A percentile compares a stretch with the other conserved stretches of the same genome.
These are phyloP conservation scores for Drosophila flavopinicola DNA, from an alignment of 2,888 invertebrate genomes.

Conservation along the genomic window DNA sequence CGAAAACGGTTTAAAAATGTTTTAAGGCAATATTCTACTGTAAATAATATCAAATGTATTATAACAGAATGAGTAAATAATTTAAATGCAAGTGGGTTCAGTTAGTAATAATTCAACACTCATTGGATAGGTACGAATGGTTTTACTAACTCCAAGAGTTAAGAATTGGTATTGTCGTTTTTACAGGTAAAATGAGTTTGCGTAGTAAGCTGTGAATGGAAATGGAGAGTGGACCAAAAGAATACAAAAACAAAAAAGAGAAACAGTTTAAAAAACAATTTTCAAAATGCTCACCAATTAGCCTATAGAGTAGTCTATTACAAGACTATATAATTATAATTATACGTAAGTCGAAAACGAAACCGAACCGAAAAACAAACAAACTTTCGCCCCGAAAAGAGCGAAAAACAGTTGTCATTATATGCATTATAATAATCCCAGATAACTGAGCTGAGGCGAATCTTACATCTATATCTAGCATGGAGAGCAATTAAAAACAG, in stretches of 20 bases:
- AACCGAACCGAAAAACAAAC: slow-evolving; percentile 17
- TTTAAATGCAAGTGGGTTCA: no score
- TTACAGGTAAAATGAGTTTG: slow-evolving; percentile 65
- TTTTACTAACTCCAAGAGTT: slow-evolving; percentile 6
- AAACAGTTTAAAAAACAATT: slow-evolving; percentile 35
- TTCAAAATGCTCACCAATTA: slow-evolving; percentile 44
- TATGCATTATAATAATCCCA: no score
- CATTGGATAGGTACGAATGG: slow-evolving; percentile 17
- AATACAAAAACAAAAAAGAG: slow-evolving; percentile 27
- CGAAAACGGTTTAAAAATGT: no score
- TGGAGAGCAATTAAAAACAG: slow-evolving; percentile 68
- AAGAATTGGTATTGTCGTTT: neutral
- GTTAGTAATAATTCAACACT: slow-evolving; percentile 11
- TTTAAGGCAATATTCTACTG: no score
- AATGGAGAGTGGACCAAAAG: slow-evolving; percentile 18
- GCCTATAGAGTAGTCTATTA: slow-evolving; percentile 29
- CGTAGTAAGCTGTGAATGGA: slow-evolving; percentile 57
- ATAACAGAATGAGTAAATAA: no score
- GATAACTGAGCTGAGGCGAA: slow-evolving; percentile 44
- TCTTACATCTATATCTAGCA: slow-evolving; percentile 44
- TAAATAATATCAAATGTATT: no score
- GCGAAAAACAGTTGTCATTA: slow-evolving; percentile 70
- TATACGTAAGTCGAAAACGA: slow-evolving; percentile 39
- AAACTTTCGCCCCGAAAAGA: slow-evolving; percentile 68
- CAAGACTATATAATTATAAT: slow-evolving; percentile 68